Evolutionary conservation across 2,113 vertebrate genomes (phyloP), one percentile per base, ranked within the genome.

Genomic region (Corydoras sp.): DNA sequence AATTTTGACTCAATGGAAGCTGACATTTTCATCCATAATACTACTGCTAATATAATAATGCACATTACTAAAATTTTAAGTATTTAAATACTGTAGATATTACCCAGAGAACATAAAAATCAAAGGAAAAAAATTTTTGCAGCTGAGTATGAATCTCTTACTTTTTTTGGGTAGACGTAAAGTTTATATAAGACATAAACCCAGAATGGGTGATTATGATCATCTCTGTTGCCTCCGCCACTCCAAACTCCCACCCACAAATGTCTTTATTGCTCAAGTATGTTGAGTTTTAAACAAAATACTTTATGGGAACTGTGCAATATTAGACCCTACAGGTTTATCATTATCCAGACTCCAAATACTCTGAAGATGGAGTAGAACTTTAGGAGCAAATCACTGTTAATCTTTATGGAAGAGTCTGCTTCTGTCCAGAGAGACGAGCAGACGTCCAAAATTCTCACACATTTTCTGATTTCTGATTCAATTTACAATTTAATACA

Each of bases 301-400:
- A 79, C 74, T 75, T 76, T 81, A 79, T 78, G 75, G 68, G 18
- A 24, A 24, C 18, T 24, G 18, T 77, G 68, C 72, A 79, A 78
- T 81, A 83, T 82, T 82, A 79, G 77, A 68, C 48, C 59, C 62
- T 73, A 56, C 72, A 61, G 62, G 83, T 84, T 87, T 85, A 85
- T 87, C 72, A 84, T 85, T 85, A 86, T 64, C 80, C 49, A 31
- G 62, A 81, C 63, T 63, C 70, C 73, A 84, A 83, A 83, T 74
- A 79, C 11, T 58, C 18, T 24, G 18, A 18, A 73, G 48, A 75
- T 64, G 63, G 70, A 63, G 77, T 70, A 78, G 61, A 63, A 78
- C 64, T 73, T 50, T 71, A 61, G 67, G 35, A 77, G 74, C 72
- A 82, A 79, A 83, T 77, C 62, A 74, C 71, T 75, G 78, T 83